Base-by-base conservation (phyloP, 2,797 vertebrate genomes). In the Sebastolobus alascanus region DNA sequence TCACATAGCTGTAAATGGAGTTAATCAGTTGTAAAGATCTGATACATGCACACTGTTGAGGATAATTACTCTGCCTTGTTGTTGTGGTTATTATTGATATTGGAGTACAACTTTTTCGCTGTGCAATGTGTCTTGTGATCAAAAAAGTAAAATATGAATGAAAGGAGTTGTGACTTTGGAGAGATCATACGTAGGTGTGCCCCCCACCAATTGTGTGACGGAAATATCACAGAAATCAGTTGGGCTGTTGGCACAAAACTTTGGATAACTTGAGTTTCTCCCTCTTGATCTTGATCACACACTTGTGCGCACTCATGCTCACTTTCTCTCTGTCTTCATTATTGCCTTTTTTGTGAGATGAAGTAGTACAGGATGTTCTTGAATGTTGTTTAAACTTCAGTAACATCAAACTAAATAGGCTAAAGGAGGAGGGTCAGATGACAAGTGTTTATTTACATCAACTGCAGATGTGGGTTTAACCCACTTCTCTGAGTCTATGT, bases 171-270 rank as follows among this genome's bases (percentile, higher is more conserved):
- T 58, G 37, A 58, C 12, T 73, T 16, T 43, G 3, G 37, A 31
- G 50, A 65, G 52, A 25, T 46, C 0, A n/a, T 25, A 5, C 16
- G 2, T 58, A 75, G 27, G 6, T 59, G 8, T 16, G 1, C 29
- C 0, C 16, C 16, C 5, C 3, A n/a, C 8, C 3, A 12, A 12
- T 40, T 43, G 11, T 55, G 8, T 14, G 16, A 55, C 1, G 0
- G 22, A 20, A 16, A 27, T 65, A 43, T 20, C 10, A 54, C 20
- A 43, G 13, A 20, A 12, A 55, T 55, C 25, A 54, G 37, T 33
- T 38, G 10, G 3, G 4, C 14, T 2, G 4, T 29, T 14, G 13
- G 14, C 13, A 29, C 5, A 35, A 4, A 27, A 20, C n/a, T 13
- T 35, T 18, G 61, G n/a, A 38, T 70, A 1, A 31, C 25, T 38